Evolutionary conservation across 2,797 vertebrate species (phyloP).

Genomic region (Melopsittacus undulatus): DNA sequence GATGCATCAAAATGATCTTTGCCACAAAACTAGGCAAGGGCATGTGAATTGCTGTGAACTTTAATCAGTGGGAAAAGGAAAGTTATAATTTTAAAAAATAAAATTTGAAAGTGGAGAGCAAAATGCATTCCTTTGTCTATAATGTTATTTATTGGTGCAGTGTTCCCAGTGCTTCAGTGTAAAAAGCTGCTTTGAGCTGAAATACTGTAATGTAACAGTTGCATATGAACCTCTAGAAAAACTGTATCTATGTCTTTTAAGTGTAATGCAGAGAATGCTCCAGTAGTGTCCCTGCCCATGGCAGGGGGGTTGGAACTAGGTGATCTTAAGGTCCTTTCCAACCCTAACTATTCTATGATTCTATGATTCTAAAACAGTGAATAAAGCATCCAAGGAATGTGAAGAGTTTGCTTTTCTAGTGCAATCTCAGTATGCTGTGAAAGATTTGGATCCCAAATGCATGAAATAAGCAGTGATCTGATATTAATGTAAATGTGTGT

Average conservation of each 20-base stretch:
- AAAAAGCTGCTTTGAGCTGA: background rate
- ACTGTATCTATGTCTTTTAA: background rate
- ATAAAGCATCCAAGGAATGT: background rate
- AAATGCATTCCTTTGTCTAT: background rate
- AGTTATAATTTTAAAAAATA: background rate
- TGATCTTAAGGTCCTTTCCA: too few relatives aligned
- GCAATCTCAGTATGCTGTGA: background rate
- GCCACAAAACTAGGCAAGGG: background rate
- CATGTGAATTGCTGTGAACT: background rate
- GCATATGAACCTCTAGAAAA: background rate
- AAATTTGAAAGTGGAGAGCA: background rate
- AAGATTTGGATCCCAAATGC: background rate
- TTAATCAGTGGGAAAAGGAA: background rate
- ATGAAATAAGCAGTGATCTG: background rate
- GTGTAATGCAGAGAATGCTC: background rate
- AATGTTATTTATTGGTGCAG: background rate
- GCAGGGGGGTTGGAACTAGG: too few relatives aligned
- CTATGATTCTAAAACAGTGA: background rate
- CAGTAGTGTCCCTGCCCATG: too few relatives aligned
- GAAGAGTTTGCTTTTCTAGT: background rate
- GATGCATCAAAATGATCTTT: background rate
- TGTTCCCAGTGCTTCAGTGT: background rate
- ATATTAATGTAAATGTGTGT: background rate
- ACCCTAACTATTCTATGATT: too few relatives aligned
- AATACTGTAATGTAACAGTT: background rate